Evolutionary conservation across 1,140 invertebrate genomes (phyloP).

Genomic region (Nasonia vitripennis): DNA sequence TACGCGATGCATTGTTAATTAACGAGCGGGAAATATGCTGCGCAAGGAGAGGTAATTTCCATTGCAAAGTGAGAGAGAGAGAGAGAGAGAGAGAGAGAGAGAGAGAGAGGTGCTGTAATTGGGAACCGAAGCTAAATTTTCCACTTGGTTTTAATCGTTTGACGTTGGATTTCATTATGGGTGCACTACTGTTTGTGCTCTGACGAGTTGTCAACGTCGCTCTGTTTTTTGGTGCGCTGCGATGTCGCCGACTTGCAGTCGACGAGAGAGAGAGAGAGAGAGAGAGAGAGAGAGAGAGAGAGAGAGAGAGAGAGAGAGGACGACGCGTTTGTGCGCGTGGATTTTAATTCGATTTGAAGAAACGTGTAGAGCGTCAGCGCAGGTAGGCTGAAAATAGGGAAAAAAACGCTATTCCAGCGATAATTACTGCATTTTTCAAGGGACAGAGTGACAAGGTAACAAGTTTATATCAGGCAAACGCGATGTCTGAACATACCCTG

Average conservation of each 20-base stretch:
- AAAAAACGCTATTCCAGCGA: too few species aligned
- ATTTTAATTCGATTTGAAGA: neutral
- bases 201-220: neutral
- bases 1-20: constrained; percentile 37
- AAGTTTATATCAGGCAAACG: too few species aligned
- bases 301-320: too few species aligned
- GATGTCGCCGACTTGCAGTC: neutral
- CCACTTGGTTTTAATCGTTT: neutral
- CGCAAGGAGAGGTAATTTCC: neutral
- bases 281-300: too few species aligned
- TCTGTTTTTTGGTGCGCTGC: neutral
- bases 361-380: too few species aligned
- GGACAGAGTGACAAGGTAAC: too few species aligned
- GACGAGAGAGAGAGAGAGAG: too few species aligned
- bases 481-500: too few species aligned
- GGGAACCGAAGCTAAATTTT: neutral
- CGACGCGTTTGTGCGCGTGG: neutral
- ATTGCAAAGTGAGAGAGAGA: neutral
- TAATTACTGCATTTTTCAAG: too few species aligned
- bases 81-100: too few species aligned
- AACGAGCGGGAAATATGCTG: constrained; percentile 1
- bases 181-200: neutral
- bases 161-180: neutral
- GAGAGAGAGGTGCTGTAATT: neutral
- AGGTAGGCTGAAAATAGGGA: too few species aligned